Evolutionary conservation across 1,140 invertebrate genomes (phyloP), one percentile per base, ranked within the genome.

Genomic region (Lepidurus arcticus): DNA sequence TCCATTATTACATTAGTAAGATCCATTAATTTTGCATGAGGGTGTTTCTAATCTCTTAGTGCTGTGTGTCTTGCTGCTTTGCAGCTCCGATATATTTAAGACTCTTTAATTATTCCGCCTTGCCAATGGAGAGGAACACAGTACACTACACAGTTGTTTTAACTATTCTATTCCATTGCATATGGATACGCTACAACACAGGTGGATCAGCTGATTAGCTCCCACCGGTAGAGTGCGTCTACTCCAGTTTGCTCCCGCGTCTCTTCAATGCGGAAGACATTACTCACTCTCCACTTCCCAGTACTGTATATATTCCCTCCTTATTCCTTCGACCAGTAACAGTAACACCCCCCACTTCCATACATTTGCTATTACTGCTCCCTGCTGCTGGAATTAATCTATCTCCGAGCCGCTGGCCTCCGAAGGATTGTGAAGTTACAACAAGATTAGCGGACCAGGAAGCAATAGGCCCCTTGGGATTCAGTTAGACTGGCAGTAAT

Each of bases 381-480:
- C 53, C 53, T 16, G 13, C 16, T 65, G 13, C 3, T 21, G 53
- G 3, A 34, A 65, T 65, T 65, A 65, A 65, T 65, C 53, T 65
- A 65, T 65, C 53, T n/a, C 16, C 16, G 6, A 65, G 53, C 53
- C 16, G 53, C 53, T 21, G 21, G 21, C 53, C 53, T 7, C 16
- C 53, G 53, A 65, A 13, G 21, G 53, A n/a, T 65, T 65, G 16
- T 65, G 53, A 65, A n/a, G 21, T 65, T 65, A 65, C 53, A 65
- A 65, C 9, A 21, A 9, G 53, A 13, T 13, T 65, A 65, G 53
- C 53, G 53, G 53, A 65, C 53, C 53, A 21, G 21, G 53, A 65
- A 65, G 53, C 53, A 65, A 65, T 65, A 65, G 53, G 16, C 16
- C 53, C 53, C 53, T 65, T 65, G 53, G 53, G 53, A 65, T 65